Conservation (phyloP, 2,113 vertebrate genomes). For the Dascyllus trimaculatus region DNA sequence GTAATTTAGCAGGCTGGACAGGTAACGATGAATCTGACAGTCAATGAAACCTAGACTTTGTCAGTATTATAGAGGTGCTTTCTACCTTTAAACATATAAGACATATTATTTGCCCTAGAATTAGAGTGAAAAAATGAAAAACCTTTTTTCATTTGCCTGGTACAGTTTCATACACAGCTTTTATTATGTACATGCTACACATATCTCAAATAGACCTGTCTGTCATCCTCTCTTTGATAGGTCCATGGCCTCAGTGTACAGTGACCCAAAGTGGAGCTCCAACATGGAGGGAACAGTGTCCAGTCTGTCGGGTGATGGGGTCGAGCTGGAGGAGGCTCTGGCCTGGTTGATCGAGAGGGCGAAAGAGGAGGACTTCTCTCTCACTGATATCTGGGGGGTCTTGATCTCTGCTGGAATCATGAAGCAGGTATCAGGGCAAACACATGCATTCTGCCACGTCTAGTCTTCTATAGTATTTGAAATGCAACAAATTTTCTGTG, state of each 20-base stretch:
- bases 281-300: conserved; percentile 22
- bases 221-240: conserved; percentile 7
- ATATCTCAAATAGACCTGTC: background rate
- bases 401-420: conserved; percentile 54
- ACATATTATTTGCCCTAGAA: too few species aligned
- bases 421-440: conserved; percentile 47
- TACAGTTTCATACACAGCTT: too few species aligned
- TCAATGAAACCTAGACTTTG: too few species aligned
- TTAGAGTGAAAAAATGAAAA: too few species aligned
- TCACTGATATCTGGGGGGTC: conserved; percentile 57
- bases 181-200: too few species aligned
- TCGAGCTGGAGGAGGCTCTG: conserved; percentile 9
- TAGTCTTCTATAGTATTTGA: background rate
- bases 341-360: conserved; percentile 40
- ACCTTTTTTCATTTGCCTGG: too few species aligned
- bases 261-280: conserved; percentile 54
- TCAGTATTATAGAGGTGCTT: too few species aligned
- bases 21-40: too few species aligned
- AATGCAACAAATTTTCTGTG: background rate
- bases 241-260: conserved; percentile 61
- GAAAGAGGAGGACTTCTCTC: conserved; percentile 54
- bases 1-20: too few species aligned
- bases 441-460: background rate
- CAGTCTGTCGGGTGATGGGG: background rate
- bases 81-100: too few species aligned